phyloP scores from a whole-genome alignment of 1,140 invertebrate genomes.

The Subanguina moxae region DNA sequence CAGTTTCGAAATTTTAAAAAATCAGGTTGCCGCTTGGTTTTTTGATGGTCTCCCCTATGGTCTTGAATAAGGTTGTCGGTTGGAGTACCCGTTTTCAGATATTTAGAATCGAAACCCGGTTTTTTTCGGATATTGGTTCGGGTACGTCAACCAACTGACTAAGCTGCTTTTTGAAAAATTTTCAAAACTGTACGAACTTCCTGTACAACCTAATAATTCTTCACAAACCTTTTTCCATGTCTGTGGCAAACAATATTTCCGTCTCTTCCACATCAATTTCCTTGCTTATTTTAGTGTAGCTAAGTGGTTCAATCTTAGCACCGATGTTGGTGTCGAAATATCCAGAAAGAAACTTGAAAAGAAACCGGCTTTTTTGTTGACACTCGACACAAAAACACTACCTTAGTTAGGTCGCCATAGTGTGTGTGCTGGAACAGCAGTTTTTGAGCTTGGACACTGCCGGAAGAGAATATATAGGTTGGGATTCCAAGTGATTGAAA shows the following conservation, averaged over 20 bases:
- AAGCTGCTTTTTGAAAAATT: too few relatives aligned
- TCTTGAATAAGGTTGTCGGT: too few relatives aligned
- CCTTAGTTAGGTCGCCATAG: constrained; percentile 70
- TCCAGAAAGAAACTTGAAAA: constrained; percentile 68
- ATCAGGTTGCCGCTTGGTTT: too few relatives aligned
- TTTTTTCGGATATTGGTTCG: too few relatives aligned
- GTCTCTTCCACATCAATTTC: constrained; percentile 67
- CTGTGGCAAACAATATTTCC: constrained; percentile 78
- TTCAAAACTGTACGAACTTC: too few relatives aligned
- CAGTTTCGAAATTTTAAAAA: too few relatives aligned
- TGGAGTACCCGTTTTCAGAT: too few relatives aligned
- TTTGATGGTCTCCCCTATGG: too few relatives aligned
- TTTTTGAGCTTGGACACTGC: constrained; percentile 75
- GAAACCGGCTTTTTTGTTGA: background rate
- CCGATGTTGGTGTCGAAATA: constrained; percentile 83
- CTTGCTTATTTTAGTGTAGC: constrained; percentile 73
- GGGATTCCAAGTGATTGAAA: constrained; percentile 69
- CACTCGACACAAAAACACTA: constrained; percentile 3
- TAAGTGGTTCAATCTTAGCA: constrained; percentile 70
- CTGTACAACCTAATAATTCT: too few relatives aligned
- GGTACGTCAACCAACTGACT: too few relatives aligned
- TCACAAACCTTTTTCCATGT: constrained; percentile 71
- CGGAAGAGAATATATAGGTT: constrained; percentile 81
- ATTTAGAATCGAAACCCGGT: too few relatives aligned
- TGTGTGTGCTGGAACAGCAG: constrained; percentile 74